Evolutionary conservation across 2,113 vertebrate species (phyloP).

Genomic region (Mandrillus leucophaeus): DNA sequence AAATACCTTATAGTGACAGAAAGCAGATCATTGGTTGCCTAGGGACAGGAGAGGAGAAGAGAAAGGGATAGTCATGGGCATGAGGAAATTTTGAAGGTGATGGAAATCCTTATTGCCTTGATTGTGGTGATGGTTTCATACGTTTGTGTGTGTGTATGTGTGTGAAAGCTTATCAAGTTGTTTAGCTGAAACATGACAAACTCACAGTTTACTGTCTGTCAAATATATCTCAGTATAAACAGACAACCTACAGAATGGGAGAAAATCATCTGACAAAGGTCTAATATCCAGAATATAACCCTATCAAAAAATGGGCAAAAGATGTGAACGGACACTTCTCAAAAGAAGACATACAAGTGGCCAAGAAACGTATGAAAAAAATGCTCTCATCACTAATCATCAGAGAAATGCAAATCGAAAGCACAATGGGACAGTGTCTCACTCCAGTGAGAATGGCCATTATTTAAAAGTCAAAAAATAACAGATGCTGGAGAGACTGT

Average conservation of each 20-base stretch:
- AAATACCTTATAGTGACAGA: not conserved
- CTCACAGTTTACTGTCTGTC: not conserved
- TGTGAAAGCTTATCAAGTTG: not conserved
- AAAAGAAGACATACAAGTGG: too few relatives aligned
- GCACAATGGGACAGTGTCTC: too few relatives aligned
- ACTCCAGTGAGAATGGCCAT: too few relatives aligned
- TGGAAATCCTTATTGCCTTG: not conserved
- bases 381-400: too few relatives aligned
- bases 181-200: not conserved
- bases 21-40: not conserved
- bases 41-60: not conserved
- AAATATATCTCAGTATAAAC: not conserved
- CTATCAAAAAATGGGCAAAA: not conserved
- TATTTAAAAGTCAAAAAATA: too few relatives aligned
- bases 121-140: not conserved
- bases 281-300: not conserved
- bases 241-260: too few relatives aligned
- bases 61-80: not conserved
- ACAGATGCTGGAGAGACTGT: too few relatives aligned
- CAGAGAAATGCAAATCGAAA: too few relatives aligned
- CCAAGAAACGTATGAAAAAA: too few relatives aligned
- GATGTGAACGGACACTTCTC: too few relatives aligned
- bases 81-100: not conserved
- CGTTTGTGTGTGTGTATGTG: not conserved
- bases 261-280: too few relatives aligned